phyloP scores from a whole-genome alignment of 2,888 invertebrate species.

The Hedya salicella region DNA sequence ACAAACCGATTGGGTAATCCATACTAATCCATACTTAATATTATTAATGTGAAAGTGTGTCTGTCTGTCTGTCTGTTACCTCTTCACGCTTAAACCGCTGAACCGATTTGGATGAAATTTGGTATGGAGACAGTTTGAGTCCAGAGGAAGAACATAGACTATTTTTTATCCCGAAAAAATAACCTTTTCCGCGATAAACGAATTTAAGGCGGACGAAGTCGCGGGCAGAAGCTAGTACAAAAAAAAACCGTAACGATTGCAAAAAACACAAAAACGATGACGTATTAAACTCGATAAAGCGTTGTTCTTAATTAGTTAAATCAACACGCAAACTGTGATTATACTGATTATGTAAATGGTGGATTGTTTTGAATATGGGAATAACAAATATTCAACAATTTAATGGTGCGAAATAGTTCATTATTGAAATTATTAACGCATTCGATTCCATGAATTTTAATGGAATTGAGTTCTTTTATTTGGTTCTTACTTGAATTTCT shows the following conservation, averaged over 20 bases:
- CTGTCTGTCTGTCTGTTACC: too few relatives aligned
- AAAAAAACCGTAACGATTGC: neutral
- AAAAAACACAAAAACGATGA: slow-evolving; percentile 2
- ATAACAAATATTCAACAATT: neutral
- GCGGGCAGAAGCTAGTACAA: neutral
- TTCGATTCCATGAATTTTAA: neutral
- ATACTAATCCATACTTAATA: too few relatives aligned
- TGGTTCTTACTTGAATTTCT: neutral
- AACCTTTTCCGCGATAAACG: too few relatives aligned
- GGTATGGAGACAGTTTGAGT: too few relatives aligned
- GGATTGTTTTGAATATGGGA: slow-evolving; percentile 9
- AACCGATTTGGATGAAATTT: too few relatives aligned
- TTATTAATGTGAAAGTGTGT: too few relatives aligned
- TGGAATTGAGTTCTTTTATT: neutral
- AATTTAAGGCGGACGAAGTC: too few relatives aligned
- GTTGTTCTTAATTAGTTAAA: slow-evolving; percentile 6
- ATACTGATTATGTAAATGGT: slow-evolving; percentile 7
- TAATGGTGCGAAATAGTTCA: neutral
- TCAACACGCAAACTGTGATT: slow-evolving; percentile 11
- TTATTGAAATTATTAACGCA: neutral
- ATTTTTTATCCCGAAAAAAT: too few relatives aligned
- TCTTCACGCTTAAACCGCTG: too few relatives aligned
- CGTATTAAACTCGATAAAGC: slow-evolving; percentile 6
- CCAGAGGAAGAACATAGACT: too few relatives aligned
- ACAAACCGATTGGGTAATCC: too few relatives aligned